Evolutionary conservation across 1,140 invertebrate genomes (phyloP).

Genomic region (Drosophila rufa): DNA sequence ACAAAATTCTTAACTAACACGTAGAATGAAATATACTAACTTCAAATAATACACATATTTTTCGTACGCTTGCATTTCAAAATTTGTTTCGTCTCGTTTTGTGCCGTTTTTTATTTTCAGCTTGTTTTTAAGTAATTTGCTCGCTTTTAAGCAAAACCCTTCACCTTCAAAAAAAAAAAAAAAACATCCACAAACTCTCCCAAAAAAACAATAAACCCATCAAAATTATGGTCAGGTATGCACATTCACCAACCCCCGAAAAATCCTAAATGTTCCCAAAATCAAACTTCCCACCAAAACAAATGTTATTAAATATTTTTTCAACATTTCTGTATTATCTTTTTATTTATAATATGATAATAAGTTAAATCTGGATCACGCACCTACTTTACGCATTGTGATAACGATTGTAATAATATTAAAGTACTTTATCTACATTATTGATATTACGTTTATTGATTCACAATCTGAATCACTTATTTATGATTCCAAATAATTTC

Average conservation of each 20-base stretch:
- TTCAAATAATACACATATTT: not conserved
- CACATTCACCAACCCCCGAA: conserved; percentile 5
- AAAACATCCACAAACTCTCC: conserved; percentile 22
- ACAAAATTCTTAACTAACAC: not conserved
- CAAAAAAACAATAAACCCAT: conserved; percentile 27
- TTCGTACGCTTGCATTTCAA: not conserved
- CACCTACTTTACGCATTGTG: not conserved
- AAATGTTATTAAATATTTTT: conserved; percentile 1
- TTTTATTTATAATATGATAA: no score
- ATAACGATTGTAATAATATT: not conserved
- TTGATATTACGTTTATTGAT: not conserved
- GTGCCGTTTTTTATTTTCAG: conserved; percentile 76
- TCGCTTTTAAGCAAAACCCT: conserved; percentile 48
- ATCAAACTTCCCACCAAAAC: not conserved
- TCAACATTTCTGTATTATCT: no score
- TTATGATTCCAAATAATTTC: not conserved
- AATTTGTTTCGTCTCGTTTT: conserved; percentile 53
- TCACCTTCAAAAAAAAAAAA: conserved; percentile 9
- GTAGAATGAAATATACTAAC: conserved; percentile 7
- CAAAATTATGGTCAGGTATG: conserved; percentile 75
- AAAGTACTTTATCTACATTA: not conserved
- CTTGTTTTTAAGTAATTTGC: conserved; percentile 43
- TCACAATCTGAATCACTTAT: no score
- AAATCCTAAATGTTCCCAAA: not conserved
- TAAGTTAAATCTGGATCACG: no score